Evolutionary conservation across 1,140 invertebrate species (phyloP), one percentile per base, ranked within the genome.

Genomic region (Araneus ventricosus): DNA sequence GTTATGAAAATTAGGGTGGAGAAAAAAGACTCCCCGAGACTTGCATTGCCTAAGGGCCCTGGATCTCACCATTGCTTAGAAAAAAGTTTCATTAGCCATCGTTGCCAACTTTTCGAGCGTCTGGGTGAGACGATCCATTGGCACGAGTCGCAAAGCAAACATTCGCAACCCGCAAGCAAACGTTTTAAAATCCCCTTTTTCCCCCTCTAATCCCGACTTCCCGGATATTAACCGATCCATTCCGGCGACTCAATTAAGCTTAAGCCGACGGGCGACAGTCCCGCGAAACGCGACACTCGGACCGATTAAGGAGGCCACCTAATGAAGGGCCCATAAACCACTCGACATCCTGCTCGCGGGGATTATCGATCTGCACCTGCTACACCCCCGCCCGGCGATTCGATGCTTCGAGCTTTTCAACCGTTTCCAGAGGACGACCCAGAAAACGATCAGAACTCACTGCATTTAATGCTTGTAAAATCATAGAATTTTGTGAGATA

Each of bases 121-220:
- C n/a, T n/a, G n/a, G n/a, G n/a, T n/a, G n/a, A n/a, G n/a, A n/a
- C n/a, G n/a, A n/a, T n/a, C n/a, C 45, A 0, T 8, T 14, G 45
- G 45, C 45, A 52, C 45, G 45, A 52, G 45, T 2, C 45, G 10
- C 45, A 52, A 52, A 52, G 27, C 63, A 67, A 67, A 30, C 63
- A n/a, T 30, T 67, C 63, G 10, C 14, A 67, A 67, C 63, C 63
- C 63, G 27, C n/a, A 67, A 67, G 63, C 24, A 67, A 67, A 67
- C 63, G 63, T 67, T 67, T 59, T 67, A 27, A 67, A n/a, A 67
- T 8, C 2, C n/a, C 59, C 59, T 63, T 24, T n/a, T 63, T 22
- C 70, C 8, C 17, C 70, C 67, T 30, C 70, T 75, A 75, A 75
- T 75, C 70, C 70, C 70, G 7, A 75, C 70, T 75, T 75, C 70